These are phyloP conservation scores for Drosophila suboccidentalis DNA, from an alignment of 2,888 invertebrate genomes.

Conservation along the genomic window DNA sequence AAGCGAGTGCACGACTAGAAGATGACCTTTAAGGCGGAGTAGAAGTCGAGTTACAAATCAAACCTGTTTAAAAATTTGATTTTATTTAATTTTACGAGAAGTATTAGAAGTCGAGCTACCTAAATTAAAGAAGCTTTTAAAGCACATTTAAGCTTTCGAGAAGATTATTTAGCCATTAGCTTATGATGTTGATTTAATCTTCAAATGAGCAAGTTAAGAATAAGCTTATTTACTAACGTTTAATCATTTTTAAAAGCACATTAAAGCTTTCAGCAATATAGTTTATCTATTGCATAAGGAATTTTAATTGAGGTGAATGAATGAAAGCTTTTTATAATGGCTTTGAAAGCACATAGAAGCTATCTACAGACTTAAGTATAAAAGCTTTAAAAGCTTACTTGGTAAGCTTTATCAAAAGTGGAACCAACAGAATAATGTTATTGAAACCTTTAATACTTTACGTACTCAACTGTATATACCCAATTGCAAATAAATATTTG, in stretches of 20 bases:
- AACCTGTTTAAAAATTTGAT: not conserved
- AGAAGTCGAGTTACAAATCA: not conserved
- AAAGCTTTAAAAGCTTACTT: not conserved
- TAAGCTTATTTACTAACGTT: not conserved
- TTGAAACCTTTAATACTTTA: not conserved
- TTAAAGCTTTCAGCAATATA: not conserved
- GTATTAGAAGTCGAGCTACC: too few species aligned
- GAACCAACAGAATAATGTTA: not conserved
- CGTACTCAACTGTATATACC: not conserved
- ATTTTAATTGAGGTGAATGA: too few species aligned
- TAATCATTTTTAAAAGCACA: not conserved
- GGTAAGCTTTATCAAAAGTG: not conserved
- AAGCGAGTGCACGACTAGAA: conserved; percentile 5
- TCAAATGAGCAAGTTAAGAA: too few species aligned
- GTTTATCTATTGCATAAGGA: too few species aligned
- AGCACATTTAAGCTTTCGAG: not conserved
- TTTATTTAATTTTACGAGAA: too few species aligned
- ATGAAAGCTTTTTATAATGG: too few species aligned
- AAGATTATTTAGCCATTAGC: not conserved
- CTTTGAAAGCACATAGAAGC: too few species aligned
- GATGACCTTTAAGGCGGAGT: conserved; percentile 25
- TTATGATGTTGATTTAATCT: too few species aligned
- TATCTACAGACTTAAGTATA: not conserved
- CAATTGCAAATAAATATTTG: conserved; percentile 14
- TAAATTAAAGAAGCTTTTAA: too few species aligned